Conservation (phyloP, 2,797 vertebrate species). For the Neopelma chrysocephalum region DNA sequence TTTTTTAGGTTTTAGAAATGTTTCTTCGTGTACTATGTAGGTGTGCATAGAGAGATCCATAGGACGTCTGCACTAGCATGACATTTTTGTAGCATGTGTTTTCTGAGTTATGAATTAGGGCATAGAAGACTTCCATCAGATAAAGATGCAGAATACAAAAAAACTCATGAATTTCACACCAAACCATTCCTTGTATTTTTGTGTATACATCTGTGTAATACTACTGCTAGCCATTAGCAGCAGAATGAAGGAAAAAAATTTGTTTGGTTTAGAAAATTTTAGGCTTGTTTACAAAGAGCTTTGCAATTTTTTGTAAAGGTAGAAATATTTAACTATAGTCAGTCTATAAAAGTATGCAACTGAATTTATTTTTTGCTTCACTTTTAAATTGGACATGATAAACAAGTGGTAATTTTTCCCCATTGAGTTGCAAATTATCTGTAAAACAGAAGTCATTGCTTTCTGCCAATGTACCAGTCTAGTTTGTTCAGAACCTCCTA, state of each 20-base stretch:
- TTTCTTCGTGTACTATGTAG: neutral
- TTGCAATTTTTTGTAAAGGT: neutral
- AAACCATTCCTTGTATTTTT: neutral
- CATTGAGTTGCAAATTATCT: neutral
- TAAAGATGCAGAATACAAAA: neutral
- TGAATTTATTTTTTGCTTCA: neutral
- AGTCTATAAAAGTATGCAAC: neutral
- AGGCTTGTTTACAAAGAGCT: neutral
- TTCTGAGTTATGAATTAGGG: neutral
- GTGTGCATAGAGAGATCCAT: neutral
- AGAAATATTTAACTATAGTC: neutral
- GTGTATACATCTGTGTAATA: neutral
- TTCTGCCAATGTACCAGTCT: neutral
- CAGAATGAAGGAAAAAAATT: neutral
- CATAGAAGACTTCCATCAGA: neutral
- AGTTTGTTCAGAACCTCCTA: slow-evolving; percentile 39
- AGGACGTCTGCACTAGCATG: neutral
- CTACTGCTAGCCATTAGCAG: neutral
- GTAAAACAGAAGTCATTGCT: slow-evolving; percentile 13
- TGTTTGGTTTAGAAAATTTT: neutral
- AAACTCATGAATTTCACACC: neutral
- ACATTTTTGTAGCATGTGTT: neutral
- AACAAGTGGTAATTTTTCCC: slow-evolving; percentile 2
- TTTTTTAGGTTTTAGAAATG: neutral
- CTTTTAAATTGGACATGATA: slow-evolving; percentile 3